Evolutionary conservation across 2,888 invertebrate species (phyloP).

Genomic region (Belgica antarctica): DNA sequence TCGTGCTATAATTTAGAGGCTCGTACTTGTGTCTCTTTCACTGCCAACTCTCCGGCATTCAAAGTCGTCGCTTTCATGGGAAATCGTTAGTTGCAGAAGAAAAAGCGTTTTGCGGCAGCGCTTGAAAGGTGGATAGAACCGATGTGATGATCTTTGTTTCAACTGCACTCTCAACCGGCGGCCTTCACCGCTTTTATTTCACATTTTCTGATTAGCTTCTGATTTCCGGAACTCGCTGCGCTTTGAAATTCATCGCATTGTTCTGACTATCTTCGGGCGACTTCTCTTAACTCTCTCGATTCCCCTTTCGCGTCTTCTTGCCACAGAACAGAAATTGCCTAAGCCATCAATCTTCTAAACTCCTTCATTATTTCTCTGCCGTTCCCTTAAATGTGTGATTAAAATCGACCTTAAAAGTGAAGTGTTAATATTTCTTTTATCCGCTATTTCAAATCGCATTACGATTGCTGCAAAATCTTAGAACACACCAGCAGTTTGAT

Average conservation of each 20-base stretch:
- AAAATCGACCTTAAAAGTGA: slow-evolving; percentile 22
- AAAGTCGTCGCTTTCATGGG: slow-evolving; percentile 9
- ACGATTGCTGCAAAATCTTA: background rate
- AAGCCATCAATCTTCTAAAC: slow-evolving; percentile 37
- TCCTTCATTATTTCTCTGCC: slow-evolving; percentile 12
- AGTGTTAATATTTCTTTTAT: slow-evolving; percentile 41
- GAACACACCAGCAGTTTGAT: slow-evolving; percentile 5
- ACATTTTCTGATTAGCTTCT: slow-evolving; percentile 32
- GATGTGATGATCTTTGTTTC: slow-evolving; percentile 29
- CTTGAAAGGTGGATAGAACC: slow-evolving; percentile 30
- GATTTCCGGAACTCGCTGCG: slow-evolving; percentile 32
- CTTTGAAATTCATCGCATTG: background rate
- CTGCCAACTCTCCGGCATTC: slow-evolving; percentile 7
- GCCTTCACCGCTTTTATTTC: slow-evolving; percentile 32
- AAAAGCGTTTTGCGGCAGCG: background rate
- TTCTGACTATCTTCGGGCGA: slow-evolving; percentile 42
- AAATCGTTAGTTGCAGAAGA: background rate
- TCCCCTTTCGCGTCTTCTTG: background rate
- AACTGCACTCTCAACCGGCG: background rate
- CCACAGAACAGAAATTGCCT: background rate
- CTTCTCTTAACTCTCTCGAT: background rate
- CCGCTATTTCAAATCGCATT: slow-evolving; percentile 2
- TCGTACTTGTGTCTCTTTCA: background rate
- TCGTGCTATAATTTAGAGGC: slow-evolving; percentile 34
- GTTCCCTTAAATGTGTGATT: slow-evolving; percentile 22